A percentile compares a stretch with the other conserved stretches of the same genome.
Evolutionary conservation across 2,113 vertebrate species (phyloP).

Genomic region (Bufo bufo): DNA sequence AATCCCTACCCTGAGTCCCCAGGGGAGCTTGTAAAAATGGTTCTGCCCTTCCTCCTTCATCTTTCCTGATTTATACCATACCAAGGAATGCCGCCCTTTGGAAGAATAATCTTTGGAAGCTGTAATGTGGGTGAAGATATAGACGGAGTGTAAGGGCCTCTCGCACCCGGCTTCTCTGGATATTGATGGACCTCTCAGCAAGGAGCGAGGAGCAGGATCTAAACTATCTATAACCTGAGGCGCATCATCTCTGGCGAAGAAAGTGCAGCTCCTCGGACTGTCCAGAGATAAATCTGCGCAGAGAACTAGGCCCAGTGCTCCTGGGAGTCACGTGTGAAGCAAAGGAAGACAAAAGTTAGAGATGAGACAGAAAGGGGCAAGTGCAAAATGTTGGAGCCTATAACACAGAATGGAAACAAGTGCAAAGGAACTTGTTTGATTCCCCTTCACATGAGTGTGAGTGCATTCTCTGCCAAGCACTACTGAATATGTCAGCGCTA

Average conservation of each 20-base stretch:
- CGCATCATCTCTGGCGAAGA: constrained; percentile 56
- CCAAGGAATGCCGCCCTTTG: constrained; percentile 53
- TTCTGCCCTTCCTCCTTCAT: constrained; percentile 52
- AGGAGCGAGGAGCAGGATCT: constrained; percentile 56
- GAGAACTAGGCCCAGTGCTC: constrained; percentile 36
- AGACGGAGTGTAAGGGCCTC: constrained; percentile 57
- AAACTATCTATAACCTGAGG: constrained; percentile 57
- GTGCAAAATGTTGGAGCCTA: not conserved
- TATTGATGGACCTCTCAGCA: constrained; percentile 58
- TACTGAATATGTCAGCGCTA: not conserved
- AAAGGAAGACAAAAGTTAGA: constrained; percentile 12
- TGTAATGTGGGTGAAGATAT: constrained; percentile 59
- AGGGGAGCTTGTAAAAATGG: constrained; percentile 53
- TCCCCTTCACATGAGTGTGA: not conserved
- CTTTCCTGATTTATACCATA: constrained; percentile 58
- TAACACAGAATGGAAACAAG: not conserved
- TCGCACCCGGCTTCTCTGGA: constrained; percentile 53
- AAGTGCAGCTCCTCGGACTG: constrained; percentile 56
- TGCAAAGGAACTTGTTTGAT: not conserved
- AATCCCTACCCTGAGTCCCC: constrained; percentile 54
- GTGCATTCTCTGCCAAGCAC: not conserved
- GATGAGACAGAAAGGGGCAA: not conserved
- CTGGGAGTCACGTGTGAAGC: constrained; percentile 43
- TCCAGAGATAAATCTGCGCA: constrained; percentile 55
- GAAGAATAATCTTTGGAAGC: constrained; percentile 59